Evolutionary conservation across 2,797 vertebrate genomes (phyloP).

Genomic region (Micropoecilia bifurca): DNA sequence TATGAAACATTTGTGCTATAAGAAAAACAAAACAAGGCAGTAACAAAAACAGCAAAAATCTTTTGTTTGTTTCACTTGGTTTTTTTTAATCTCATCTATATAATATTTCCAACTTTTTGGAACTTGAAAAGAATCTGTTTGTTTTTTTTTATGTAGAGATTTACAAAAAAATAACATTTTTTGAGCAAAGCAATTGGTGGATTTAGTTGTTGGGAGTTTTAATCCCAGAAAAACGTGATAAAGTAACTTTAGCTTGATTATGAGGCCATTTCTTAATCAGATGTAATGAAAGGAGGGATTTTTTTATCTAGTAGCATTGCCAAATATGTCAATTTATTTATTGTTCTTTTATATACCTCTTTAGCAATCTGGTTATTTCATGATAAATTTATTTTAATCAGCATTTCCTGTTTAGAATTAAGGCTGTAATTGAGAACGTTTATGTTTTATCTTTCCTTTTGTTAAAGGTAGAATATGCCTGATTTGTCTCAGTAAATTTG

Average conservation of each 20-base stretch:
- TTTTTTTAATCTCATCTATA: conserved; percentile 20
- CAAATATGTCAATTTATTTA: neutral
- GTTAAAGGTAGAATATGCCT: conserved; percentile 8
- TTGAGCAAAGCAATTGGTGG: neutral
- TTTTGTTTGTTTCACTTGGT: conserved; percentile 17
- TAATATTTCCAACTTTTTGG: conserved; percentile 8
- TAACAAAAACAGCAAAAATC: neutral
- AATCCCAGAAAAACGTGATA: conserved; percentile 6
- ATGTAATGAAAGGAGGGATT: neutral
- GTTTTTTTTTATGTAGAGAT: conserved; percentile 18
- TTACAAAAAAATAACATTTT: conserved; percentile 11
- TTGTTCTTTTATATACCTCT: neutral
- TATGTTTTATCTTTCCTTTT: conserved; percentile 1
- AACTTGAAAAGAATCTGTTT: conserved; percentile 20
- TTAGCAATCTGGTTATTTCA: conserved; percentile 6
- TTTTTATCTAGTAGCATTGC: conserved; percentile 3
- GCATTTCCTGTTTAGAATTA: conserved; percentile 1
- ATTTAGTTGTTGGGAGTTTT: conserved; percentile 6
- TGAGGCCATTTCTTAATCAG: neutral
- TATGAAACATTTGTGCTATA: conserved; percentile 20
- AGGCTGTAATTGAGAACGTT: neutral
- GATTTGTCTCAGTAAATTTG: neutral
- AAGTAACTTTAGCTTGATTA: neutral
- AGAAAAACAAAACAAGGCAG: conserved; percentile 10
- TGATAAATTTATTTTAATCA: conserved; percentile 12